Evolutionary conservation across 1,140 invertebrate species (phyloP).

Genomic region (Mactra quadrangularis): DNA sequence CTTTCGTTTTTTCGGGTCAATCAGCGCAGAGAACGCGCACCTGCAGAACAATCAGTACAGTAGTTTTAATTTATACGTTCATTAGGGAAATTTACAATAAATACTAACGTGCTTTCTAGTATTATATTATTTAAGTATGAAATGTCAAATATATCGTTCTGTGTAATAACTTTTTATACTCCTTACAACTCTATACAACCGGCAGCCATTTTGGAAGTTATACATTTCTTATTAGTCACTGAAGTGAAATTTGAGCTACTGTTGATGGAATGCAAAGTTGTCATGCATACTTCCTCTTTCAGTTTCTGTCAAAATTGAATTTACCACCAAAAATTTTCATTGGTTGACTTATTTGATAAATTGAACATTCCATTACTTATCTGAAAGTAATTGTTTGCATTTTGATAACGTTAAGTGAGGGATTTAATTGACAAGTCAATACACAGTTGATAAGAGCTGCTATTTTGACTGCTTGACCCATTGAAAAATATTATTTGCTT

Average conservation of each 20-base stretch:
- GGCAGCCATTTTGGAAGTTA: constrained; percentile 72
- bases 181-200: neutral
- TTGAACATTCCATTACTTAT: neutral
- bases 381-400: constrained; percentile 14
- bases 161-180: neutral
- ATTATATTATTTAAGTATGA: neutral
- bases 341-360: constrained; percentile 4
- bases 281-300: neutral
- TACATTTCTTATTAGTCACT: neutral
- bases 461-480: too few relatives aligned
- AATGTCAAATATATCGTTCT: neutral
- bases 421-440: constrained; percentile 21
- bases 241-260: too few relatives aligned
- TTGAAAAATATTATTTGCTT: too few relatives aligned
- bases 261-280: neutral
- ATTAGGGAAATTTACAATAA: neutral
- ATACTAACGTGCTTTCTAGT: neutral
- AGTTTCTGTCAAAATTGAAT: neutral
- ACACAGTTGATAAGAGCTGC: too few relatives aligned
- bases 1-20: constrained; percentile 53
- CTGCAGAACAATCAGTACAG: too few relatives aligned
- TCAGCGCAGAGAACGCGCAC: constrained; percentile 37
- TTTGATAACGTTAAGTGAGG: constrained; percentile 28
- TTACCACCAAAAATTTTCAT: constrained; percentile 41
- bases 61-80: constrained; percentile 24